phyloP scores from a whole-genome alignment of 2,113 vertebrate genomes.

The Columba livia region DNA sequence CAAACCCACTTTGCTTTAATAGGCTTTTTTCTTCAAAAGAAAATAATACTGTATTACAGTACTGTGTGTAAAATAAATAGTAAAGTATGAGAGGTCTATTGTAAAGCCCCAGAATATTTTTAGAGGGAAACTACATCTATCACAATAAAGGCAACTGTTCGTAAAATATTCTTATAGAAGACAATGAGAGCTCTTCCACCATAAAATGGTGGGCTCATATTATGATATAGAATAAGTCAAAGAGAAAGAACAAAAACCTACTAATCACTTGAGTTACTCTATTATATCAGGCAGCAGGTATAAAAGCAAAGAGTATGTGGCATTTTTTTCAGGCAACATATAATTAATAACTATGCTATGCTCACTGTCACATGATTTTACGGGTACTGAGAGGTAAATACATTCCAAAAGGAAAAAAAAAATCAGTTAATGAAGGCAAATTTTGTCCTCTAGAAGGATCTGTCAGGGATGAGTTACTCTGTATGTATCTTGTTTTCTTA shows the following conservation, averaged over 20 bases:
- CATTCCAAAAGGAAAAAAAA: background rate
- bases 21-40: background rate
- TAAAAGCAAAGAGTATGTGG: background rate
- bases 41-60: background rate
- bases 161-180: background rate
- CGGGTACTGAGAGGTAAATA: background rate
- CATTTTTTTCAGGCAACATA: background rate
- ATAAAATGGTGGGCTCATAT: background rate
- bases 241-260: background rate
- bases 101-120: background rate
- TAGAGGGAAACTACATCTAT: background rate
- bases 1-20: background rate
- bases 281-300: background rate
- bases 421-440: background rate
- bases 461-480: background rate
- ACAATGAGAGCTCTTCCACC: background rate
- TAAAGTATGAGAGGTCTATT: background rate
- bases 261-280: background rate
- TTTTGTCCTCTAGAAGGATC: background rate
- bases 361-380: background rate
- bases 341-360: background rate
- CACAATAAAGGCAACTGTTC: background rate
- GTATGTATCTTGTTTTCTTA: background rate
- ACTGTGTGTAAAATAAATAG: background rate
- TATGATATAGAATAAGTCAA: background rate